A percentile compares a stretch with the other conserved stretches of the same genome.
Evolutionary conservation across 2,113 vertebrate species (phyloP).

Genomic region (Heterochromis multidens): DNA sequence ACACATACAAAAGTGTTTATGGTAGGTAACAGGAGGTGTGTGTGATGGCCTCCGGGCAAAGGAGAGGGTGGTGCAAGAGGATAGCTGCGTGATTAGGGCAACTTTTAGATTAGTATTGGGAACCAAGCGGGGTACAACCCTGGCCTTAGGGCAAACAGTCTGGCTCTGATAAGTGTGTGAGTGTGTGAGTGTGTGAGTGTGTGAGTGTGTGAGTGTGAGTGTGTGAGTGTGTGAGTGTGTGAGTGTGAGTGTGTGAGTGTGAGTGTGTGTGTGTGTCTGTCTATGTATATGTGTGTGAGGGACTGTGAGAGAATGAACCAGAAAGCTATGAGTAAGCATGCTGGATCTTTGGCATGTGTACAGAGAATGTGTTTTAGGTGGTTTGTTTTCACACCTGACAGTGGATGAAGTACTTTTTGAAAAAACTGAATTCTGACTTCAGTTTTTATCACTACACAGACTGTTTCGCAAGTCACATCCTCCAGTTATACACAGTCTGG

Average conservation of each 20-base stretch:
- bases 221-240: background rate
- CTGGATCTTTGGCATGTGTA: background rate
- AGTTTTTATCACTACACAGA: background rate
- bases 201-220: background rate
- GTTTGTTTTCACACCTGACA: background rate
- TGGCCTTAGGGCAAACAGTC: constrained; percentile 1
- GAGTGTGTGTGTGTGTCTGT: background rate
- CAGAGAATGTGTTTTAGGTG: background rate
- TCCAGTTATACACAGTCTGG: background rate
- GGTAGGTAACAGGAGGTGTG: background rate
- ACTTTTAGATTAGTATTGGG: background rate
- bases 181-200: background rate
- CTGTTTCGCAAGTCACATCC: background rate
- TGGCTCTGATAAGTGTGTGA: background rate
- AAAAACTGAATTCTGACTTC: background rate
- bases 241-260: no score
- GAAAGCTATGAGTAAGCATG: background rate
- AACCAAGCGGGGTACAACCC: background rate
- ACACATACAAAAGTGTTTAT: background rate
- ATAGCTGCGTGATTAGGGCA: background rate
- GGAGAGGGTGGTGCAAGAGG: background rate
- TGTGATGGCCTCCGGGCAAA: background rate
- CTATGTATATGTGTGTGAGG: no score
- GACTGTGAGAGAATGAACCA: background rate
- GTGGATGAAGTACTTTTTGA: background rate